Conservation (phyloP, 2,797 vertebrate species). For the Sebastes kiyomatsui region DNA sequence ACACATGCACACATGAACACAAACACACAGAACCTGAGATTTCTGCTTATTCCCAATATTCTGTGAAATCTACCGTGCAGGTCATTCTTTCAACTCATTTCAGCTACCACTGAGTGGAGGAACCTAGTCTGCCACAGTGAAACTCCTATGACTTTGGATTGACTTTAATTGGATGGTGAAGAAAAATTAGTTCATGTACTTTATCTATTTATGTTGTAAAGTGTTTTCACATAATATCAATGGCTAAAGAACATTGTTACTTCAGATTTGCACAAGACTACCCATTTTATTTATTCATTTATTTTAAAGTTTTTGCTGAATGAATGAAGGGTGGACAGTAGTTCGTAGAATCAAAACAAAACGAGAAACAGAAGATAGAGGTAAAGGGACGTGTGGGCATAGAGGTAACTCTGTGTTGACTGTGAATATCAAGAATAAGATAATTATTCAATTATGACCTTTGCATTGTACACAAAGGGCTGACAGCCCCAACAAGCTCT, state of each 20-base stretch:
- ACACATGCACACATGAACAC: background rate
- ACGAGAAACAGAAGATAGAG: too few relatives aligned
- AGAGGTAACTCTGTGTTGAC: background rate
- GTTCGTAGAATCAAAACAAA: too few relatives aligned
- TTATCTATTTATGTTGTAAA: background rate
- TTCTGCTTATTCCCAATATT: slow-evolving; percentile 22
- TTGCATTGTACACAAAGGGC: background rate
- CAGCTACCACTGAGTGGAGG: background rate
- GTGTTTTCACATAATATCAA: background rate
- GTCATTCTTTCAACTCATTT: background rate
- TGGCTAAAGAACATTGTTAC: background rate
- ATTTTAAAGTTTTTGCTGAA: background rate
- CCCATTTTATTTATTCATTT: background rate
- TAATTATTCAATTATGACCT: background rate
- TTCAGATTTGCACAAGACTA: background rate
- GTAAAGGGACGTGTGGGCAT: background rate
- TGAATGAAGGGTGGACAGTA: background rate
- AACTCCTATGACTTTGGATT: background rate
- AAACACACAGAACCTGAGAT: background rate
- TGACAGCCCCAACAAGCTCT: background rate
- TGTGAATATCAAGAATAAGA: background rate
- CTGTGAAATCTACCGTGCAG: background rate
- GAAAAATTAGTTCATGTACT: background rate
- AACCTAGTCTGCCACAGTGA: background rate
- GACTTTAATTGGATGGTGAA: background rate